phyloP scores from a whole-genome alignment of 1,140 invertebrate genomes.

The Ridgeia piscesae region DNA sequence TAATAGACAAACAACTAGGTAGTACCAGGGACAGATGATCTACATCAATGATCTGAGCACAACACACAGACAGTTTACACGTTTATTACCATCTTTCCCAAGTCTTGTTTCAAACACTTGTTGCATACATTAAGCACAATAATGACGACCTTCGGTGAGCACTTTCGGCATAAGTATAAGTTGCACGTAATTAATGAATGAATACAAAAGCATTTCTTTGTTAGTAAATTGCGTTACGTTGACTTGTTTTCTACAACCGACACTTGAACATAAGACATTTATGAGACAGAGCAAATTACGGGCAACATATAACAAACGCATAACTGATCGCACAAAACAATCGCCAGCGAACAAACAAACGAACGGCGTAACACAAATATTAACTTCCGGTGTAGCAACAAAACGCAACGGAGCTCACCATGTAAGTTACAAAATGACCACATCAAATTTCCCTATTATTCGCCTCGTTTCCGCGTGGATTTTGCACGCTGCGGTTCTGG shows the following conservation, averaged over 20 bases:
- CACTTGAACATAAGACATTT: background rate
- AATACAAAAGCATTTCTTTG: background rate
- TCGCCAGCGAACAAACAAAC: background rate
- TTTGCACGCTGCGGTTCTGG: background rate
- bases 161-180: background rate
- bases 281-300: background rate
- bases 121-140: background rate
- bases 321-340: background rate
- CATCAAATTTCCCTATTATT: background rate
- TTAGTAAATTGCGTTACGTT: background rate
- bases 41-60: background rate
- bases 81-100: background rate
- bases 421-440: background rate
- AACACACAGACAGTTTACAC: background rate
- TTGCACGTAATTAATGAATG: background rate
- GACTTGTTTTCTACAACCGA: background rate
- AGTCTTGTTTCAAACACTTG: background rate
- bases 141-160: background rate
- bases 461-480: background rate
- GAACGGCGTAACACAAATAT: background rate
- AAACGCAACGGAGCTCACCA: background rate
- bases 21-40: background rate
- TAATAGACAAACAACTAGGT: background rate
- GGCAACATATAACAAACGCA: background rate
- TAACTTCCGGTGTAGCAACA: background rate